Evolutionary conservation across 2,797 vertebrate species (phyloP), one percentile per base, ranked within the genome.

Genomic region (Parambassis ranga): DNA sequence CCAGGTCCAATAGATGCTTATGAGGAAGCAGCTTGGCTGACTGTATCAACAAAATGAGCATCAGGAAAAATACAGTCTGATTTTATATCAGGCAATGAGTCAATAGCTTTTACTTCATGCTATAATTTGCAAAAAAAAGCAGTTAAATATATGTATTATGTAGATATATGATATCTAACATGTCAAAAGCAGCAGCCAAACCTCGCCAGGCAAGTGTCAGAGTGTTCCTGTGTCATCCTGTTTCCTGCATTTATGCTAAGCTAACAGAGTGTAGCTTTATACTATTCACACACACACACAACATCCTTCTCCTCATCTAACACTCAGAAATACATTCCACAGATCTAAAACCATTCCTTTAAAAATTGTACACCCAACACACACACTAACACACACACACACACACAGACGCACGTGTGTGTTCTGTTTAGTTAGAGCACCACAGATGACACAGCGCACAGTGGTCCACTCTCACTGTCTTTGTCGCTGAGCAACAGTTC

Each of bases 361-460:
- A 67, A 50, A 60, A 57, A 41, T 22, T 74, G 65, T 67, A 11
- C 53, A 76, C 57, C 14, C 14, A 13, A 26, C 37, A 72, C 57
- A 72, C 57, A 72, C 30, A 62, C 16, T 35, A 27, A 55, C 46
- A 64, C 49, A 61, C 42, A 46, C 13, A 71, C 28, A 69, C 51
- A 65, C n/a, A 47, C 19, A 42, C 59, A 35, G 7, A 16, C n/a
- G 24, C 41, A 10, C 59, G 7, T 46, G 44, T 64, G n/a, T 14
- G 13, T n/a, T n/a, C n/a, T n/a, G 44, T 79, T 80, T 65, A 65
- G 82, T 79, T 60, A 42, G 36, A 64, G 66, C 78, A 81, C 66
- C 67, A 74, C 67, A 57, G 53, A 33, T 60, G 44, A 61, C 70
- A 75, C 64, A 19, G 30, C 73, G 71, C 73, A 71, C 67, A 43